Percentiles rank a stretch among this genome's conserved stretches.
phyloP scores from a whole-genome alignment of 2,797 vertebrate species.

The Limosa lapponica region DNA sequence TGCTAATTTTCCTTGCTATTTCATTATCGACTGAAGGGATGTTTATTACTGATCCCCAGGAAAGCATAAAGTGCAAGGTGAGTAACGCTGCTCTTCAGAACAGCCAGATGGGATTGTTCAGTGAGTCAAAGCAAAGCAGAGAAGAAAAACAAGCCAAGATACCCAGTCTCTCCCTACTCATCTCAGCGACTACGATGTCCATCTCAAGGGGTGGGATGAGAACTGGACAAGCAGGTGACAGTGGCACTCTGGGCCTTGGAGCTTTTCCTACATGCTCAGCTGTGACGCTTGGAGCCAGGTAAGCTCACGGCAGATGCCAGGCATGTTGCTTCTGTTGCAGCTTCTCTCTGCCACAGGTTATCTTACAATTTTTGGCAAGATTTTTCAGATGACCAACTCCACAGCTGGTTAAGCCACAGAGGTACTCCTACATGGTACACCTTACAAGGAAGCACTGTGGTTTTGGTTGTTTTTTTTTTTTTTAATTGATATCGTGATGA shows the following conservation, averaged over 20 bases:
- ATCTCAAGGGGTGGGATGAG: not conserved
- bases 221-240: not conserved
- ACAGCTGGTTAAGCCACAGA: not conserved
- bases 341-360: not conserved
- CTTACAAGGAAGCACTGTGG: not conserved
- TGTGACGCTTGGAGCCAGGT: not conserved
- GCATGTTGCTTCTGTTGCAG: not conserved
- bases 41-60: not conserved
- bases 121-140: not conserved
- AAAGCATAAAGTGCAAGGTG: not conserved
- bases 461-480: not conserved
- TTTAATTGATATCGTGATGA: not conserved
- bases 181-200: too few relatives aligned
- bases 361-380: not conserved
- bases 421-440: not conserved
- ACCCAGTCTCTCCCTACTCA: not conserved
- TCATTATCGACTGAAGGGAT: not conserved
- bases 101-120: not conserved
- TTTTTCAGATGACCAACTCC: not conserved
- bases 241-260: not conserved
- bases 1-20: not conserved
- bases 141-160: not conserved
- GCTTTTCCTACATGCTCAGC: not conserved
- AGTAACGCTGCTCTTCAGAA: not conserved
- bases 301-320: not conserved